Conservation (phyloP, 1,140 invertebrate genomes). For the Drosophila nikananu region DNA sequence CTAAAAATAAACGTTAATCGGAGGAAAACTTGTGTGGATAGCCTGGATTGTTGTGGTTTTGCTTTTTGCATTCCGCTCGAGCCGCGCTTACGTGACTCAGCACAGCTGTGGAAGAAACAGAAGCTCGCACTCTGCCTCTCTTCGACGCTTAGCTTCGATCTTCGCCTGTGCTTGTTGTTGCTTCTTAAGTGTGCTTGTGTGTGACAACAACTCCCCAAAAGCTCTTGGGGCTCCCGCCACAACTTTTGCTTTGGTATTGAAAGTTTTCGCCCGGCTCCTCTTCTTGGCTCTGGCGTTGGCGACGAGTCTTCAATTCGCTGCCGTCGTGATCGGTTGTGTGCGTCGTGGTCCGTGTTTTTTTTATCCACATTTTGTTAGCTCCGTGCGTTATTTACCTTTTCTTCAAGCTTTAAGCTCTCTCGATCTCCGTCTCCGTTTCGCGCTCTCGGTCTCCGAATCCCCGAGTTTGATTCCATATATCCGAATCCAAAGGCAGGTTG, state of each 20-base stretch:
- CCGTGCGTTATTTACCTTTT: conserved; percentile 48
- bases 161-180: conserved; percentile 44
- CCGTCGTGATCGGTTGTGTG: conserved; percentile 67
- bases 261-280: conserved; percentile 23
- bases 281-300: conserved; percentile 20
- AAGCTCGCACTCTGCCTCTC: conserved; percentile 32
- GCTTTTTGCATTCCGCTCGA: conserved; percentile 17
- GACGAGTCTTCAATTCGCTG: conserved; percentile 71
- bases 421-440: background rate
- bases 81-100: conserved; percentile 59
- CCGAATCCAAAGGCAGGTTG: conserved; percentile 48
- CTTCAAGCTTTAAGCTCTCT: conserved; percentile 59
- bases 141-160: conserved; percentile 43
- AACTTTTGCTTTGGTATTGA: conserved; percentile 19
- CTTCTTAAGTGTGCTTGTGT: background rate
- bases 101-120: conserved; percentile 24
- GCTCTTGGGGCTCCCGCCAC: conserved; percentile 37
- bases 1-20: background rate
- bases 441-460: conserved; percentile 4
- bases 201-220: conserved; percentile 40
- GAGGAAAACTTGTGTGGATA: conserved; percentile 3
- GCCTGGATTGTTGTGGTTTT: conserved; percentile 19
- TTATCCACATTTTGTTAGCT: conserved; percentile 12
- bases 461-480: background rate
- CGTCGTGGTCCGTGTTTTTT: conserved; percentile 15